Evolutionary conservation across 2,113 vertebrate species (phyloP), one percentile per base, ranked within the genome.

Genomic region (Pseudonaja textilis): DNA sequence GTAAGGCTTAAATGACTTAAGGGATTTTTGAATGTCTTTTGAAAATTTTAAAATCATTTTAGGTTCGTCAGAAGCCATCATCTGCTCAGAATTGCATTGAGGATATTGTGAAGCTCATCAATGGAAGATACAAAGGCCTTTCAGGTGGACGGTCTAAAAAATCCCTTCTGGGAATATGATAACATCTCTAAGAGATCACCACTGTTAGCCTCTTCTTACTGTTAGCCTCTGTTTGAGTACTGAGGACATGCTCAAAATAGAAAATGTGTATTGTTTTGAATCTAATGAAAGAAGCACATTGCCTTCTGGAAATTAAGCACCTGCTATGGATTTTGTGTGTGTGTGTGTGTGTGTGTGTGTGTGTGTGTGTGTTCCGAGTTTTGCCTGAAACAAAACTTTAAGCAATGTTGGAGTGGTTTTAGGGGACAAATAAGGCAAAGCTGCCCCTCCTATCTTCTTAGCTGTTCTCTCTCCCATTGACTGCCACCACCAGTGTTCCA

Each of bases 21-120:
- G 14, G 22, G 22, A 11, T 34, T 52, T 54, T 9, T 26, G 25
- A 69, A 18, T 92, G 26, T 10, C 18, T 39, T 47, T 34, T 52
- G 47, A 39, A 55, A 26, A 54, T 11, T 50, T 64, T 74, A 5
- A 74, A 34, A 74, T 81, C 74, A 94, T 64, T 96, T 93, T 81
- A 99, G 99, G 98, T 99, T 94, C 98, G 98, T 7, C 95, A 98
- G 81, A 99, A 99, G 96, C 97, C 98, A 69, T 97, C 98, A 18
- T 97, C 96, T 91, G 96, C 94, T 0, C 98, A 98, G 39, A 97
- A 97, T 88, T 98, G 98, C 88, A 98, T 98, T 52, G 97, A 97
- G 92, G 98, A 99, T 91, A 97, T 99, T 26, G 97, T 98, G 8
- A 97, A 97, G 88, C 95, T 98, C 92, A 98, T 99, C 94, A 99